These are phyloP conservation scores for Setophaga petechia DNA, from an alignment of 2,113 vertebrate genomes.

Conservation along the genomic window DNA sequence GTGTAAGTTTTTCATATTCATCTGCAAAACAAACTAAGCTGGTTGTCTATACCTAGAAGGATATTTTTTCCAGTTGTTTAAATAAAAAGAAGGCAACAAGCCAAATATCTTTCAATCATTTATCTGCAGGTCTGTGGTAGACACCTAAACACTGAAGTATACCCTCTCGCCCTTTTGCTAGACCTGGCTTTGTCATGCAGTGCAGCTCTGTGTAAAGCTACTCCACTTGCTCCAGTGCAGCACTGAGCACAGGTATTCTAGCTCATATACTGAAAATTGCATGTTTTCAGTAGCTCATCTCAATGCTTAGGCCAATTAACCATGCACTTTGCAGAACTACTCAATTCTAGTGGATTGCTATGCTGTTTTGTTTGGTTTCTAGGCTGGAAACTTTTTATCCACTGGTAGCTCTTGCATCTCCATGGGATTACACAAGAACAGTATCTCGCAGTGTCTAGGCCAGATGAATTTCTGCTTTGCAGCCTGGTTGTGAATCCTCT, in stretches of 20 bases:
- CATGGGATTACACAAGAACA: not conserved
- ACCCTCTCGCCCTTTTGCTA: not conserved
- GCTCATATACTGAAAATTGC: not conserved
- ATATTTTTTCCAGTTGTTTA: not conserved
- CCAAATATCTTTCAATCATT: not conserved
- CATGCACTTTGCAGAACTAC: not conserved
- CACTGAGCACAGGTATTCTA: not conserved
- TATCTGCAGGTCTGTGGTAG: not conserved
- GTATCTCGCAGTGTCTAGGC: not conserved
- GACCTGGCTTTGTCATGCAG: not conserved
- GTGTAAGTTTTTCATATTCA: not conserved
- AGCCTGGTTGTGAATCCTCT: not conserved
- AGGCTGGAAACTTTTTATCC: not conserved
- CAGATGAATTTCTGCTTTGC: not conserved
- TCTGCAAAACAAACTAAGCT: not conserved
- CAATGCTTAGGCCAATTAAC: not conserved
- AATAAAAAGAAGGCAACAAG: not conserved
- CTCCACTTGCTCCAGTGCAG: not conserved
- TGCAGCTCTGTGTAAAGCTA: not conserved
- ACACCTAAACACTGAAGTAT: not conserved
- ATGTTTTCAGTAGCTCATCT: not conserved
- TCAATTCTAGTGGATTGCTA: not conserved
- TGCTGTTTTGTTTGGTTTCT: not conserved
- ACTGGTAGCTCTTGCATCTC: not conserved
- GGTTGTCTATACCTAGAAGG: not conserved